Conservation (phyloP, 2,888 invertebrate species). For the Notodromas monacha region DNA sequence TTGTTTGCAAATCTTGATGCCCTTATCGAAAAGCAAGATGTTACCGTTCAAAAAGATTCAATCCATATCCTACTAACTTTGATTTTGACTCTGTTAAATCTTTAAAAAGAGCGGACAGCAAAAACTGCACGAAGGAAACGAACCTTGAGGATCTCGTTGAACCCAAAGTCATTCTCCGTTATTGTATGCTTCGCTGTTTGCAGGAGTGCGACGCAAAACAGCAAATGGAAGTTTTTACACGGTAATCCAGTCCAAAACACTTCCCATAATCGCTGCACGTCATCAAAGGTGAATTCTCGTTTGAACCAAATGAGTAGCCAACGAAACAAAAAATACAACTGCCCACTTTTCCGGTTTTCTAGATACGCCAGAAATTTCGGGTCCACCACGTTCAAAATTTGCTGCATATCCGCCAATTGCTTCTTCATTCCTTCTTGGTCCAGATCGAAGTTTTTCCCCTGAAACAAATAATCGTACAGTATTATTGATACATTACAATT, state of each 20-base stretch:
- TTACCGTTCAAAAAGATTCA: too few species aligned
- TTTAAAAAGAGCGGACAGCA: not conserved
- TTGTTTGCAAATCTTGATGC: too few species aligned
- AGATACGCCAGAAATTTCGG: slow-evolving; percentile 57
- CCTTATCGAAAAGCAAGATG: too few species aligned
- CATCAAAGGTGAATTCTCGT: slow-evolving; percentile 53
- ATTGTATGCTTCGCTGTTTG: slow-evolving; percentile 54
- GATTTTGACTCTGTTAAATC: slow-evolving; percentile 1
- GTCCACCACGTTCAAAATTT: slow-evolving; percentile 42
- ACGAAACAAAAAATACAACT: slow-evolving; percentile 96
- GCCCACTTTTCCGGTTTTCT: slow-evolving; percentile 51
- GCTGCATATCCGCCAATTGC: slow-evolving; percentile 52
- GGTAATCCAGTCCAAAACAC: slow-evolving; percentile 28
- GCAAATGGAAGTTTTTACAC: slow-evolving; percentile 70
- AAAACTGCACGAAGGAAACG: slow-evolving; percentile 10
- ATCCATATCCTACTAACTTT: too few species aligned
- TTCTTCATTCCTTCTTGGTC: slow-evolving; percentile 86
- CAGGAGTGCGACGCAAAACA: slow-evolving; percentile 71
- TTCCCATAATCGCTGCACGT: slow-evolving; percentile 77
- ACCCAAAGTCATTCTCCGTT: slow-evolving; percentile 68
- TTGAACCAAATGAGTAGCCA: slow-evolving; percentile 90
- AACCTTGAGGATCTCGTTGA: slow-evolving; percentile 80
- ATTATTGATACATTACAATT: slow-evolving; percentile 5
- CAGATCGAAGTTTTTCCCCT: slow-evolving; percentile 73
- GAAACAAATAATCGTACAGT: slow-evolving; percentile 12